Base-by-base conservation (phyloP, 2,113 vertebrate species). In the Lophochroa leadbeateri region DNA sequence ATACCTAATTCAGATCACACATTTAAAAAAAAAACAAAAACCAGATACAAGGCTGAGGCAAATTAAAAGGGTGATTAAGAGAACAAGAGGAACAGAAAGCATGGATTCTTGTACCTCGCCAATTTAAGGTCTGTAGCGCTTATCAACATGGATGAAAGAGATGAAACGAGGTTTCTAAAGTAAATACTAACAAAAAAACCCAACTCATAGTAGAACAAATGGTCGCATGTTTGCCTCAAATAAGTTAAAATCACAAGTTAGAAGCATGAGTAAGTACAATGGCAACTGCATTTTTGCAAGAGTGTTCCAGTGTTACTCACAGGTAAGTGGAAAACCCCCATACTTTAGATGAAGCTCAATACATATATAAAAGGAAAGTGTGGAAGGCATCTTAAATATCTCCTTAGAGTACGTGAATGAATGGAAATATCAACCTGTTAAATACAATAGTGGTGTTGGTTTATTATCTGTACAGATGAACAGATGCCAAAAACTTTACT, bases 91-190 rank as follows among this genome's bases (percentile, higher is more conserved):
- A 64, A 64, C 7, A 65, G 24, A 88, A 87, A 58, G 21, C 1
- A 1, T 6, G 24, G 31, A 47, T 76, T 24, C 43, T 79, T 53
- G 19, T 7, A 49, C 16, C 7, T 72, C 0, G 0, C 2, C 41
- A 77, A 84, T 60, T 17, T 74, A 77, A 92, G 18, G 21, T 49
- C 17, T 37, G 16, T 17, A 77, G 31, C n/a, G 44, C 14, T 60
- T 39, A 37, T 16, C 35, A 23, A 2, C 24, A 78, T 3, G 29
- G 10, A 65, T 13, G 67, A 4, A 63, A 85, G 17, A 44, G 6
- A 44, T 0, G 3, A 88, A 55, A 63, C 15, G 16, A 71, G 25
- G 14, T 41, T 68, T 86, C 49, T 23, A 19, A 86, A 79, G 28
- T 53, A 71, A 80, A 10, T 46, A 75, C 4, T 25, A 84, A 61